phyloP scores from a whole-genome alignment of 2,113 vertebrate species.

The Grallaria varia region DNA sequence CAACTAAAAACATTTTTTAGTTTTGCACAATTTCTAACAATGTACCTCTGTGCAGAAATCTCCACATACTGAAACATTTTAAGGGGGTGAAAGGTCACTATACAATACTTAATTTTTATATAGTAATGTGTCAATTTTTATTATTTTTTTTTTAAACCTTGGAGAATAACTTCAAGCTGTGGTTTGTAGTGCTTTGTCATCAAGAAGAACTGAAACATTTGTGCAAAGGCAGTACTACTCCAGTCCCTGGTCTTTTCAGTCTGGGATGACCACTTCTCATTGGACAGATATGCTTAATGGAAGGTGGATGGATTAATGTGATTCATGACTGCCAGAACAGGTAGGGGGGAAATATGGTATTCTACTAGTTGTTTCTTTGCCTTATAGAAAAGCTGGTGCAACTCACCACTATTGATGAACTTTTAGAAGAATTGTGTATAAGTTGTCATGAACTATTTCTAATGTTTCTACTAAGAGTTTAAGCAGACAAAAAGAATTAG shows the following conservation, averaged over 20 bases:
- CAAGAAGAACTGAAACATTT: not conserved
- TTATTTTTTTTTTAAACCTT: not conserved
- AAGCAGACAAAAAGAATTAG: not conserved
- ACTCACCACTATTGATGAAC: not conserved
- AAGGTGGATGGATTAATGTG: not conserved
- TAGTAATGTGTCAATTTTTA: not conserved
- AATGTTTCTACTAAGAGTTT: not conserved
- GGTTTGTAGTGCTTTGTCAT: not conserved
- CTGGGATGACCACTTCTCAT: not conserved
- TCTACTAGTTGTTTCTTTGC: not conserved
- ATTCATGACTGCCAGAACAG: not conserved
- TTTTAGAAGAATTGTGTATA: not conserved
- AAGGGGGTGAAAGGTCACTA: not conserved
- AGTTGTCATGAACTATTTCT: not conserved
- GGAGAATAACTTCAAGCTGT: not conserved
- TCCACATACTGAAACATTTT: not conserved
- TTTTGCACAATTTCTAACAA: not conserved
- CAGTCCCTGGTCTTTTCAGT: not conserved
- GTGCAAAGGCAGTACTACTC: not conserved
- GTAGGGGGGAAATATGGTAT: not conserved
- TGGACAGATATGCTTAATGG: not conserved
- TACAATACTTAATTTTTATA: not conserved
- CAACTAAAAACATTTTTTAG: not conserved
- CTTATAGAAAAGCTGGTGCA: not conserved
- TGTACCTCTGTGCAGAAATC: not conserved